Percentiles rank a stretch among this genome's conserved stretches.
phyloP scores from a whole-genome alignment of 2,113 vertebrate genomes.

The Mirza zaza region DNA sequence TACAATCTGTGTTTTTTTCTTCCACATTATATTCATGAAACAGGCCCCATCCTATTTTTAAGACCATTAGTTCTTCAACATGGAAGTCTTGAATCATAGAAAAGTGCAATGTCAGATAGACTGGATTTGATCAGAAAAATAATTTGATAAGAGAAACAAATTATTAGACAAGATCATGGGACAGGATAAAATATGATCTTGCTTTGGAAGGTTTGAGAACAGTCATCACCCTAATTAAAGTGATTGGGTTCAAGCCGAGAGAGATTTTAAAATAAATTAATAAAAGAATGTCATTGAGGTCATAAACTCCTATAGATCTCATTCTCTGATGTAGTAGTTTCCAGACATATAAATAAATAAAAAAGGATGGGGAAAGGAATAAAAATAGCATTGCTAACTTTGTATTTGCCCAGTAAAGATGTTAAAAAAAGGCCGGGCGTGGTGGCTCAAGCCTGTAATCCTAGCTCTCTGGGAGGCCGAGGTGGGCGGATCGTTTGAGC shows the following conservation, averaged over 20 bases:
- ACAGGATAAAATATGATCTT: background rate
- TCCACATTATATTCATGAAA: background rate
- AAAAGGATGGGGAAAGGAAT: background rate
- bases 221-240: background rate
- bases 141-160: background rate
- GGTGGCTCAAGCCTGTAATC: too few species aligned
- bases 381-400: background rate
- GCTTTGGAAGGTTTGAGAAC: background rate
- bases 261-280: background rate
- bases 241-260: background rate
- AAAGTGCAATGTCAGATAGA: background rate
- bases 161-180: background rate
- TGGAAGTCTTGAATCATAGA: background rate
- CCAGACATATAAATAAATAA: background rate
- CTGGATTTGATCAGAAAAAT: background rate
- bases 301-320: background rate
- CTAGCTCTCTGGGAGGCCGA: too few species aligned
- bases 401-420: background rate
- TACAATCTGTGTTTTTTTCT: background rate
- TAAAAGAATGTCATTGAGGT: background rate
- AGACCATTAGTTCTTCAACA: background rate
- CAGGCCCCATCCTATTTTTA: background rate
- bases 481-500: too few species aligned
- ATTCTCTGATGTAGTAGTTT: background rate
- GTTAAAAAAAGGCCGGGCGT: background rate